Percentiles rank a stretch among this genome's conserved stretches.
Evolutionary conservation across 2,113 vertebrate genomes (phyloP).

Genomic region (Macquaria australasica): DNA sequence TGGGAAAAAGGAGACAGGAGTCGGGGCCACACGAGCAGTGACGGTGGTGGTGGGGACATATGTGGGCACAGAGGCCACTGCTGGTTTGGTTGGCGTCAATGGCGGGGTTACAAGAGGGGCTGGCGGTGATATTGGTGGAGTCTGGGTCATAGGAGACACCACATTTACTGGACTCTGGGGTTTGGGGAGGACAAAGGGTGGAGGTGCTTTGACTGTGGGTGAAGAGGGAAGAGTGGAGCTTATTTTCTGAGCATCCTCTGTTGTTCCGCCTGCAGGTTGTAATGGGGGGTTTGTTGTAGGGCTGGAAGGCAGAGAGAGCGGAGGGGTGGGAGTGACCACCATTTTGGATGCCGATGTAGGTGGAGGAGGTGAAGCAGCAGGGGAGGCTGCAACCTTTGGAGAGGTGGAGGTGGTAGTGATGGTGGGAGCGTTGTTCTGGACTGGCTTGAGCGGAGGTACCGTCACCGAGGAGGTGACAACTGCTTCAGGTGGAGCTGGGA

Average conservation of each 20-base stretch:
- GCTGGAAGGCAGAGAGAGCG: slow-evolving; percentile 7
- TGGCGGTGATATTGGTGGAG: slow-evolving; percentile 50
- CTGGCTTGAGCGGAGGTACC: slow-evolving; percentile 40
- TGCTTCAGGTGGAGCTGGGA: slow-evolving; percentile 45
- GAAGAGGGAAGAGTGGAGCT: slow-evolving; percentile 39
- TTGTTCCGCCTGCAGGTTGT: neutral
- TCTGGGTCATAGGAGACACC: slow-evolving; percentile 80
- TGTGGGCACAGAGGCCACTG: slow-evolving; percentile 60
- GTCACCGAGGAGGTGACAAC: slow-evolving; percentile 34
- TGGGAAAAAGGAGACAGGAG: slow-evolving; percentile 66
- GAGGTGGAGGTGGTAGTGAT: slow-evolving; percentile 10
- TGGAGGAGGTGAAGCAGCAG: neutral
- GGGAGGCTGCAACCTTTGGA: neutral
- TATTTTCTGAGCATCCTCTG: neutral
- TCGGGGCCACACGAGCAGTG: slow-evolving; percentile 59
- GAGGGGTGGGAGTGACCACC: neutral
- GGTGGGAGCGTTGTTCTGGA: slow-evolving; percentile 41
- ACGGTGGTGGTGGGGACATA: slow-evolving; percentile 63
- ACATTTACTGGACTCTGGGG: slow-evolving; percentile 82
- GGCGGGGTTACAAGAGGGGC: slow-evolving; percentile 59
- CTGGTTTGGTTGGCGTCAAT: slow-evolving; percentile 71
- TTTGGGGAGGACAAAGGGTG: slow-evolving; percentile 78
- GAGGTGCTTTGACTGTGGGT: slow-evolving; percentile 59
- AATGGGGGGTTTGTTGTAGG: neutral
- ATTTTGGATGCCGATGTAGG: neutral